Percentiles rank a stretch among this genome's conserved stretches.
Conservation (phyloP, 2,888 invertebrate species). For the Notocelia uddmanniana region DNA sequence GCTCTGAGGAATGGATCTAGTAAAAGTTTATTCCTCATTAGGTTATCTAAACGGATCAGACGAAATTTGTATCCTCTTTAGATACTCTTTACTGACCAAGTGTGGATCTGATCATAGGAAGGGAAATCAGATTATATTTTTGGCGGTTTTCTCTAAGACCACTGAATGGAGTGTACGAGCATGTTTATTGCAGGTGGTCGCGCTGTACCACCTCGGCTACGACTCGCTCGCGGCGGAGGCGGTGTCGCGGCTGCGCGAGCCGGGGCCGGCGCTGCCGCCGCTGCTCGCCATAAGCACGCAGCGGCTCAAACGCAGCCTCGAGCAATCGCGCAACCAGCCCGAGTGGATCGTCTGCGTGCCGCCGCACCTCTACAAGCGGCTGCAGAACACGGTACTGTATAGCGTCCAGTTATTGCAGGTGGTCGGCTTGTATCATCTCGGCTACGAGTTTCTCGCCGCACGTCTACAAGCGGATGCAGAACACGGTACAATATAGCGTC, state of each 20-base stretch:
- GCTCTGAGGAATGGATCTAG: too few species aligned
- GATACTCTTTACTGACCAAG: too few species aligned
- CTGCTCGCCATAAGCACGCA: constrained; percentile 93
- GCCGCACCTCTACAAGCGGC: constrained; percentile 90
- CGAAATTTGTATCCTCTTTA: too few species aligned
- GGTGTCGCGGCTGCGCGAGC: constrained; percentile 88
- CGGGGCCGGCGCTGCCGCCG: constrained; percentile 89
- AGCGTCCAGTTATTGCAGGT: neutral
- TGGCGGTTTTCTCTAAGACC: too few species aligned
- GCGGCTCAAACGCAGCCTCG: constrained; percentile 89
- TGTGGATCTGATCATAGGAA: too few species aligned
- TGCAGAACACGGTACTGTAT: constrained; percentile 87
- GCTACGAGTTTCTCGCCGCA: constrained; percentile 80
- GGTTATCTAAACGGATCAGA: too few species aligned
- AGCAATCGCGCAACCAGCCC: constrained; percentile 86
- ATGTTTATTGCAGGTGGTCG: constrained; percentile 78
- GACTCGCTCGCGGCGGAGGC: constrained; percentile 87
- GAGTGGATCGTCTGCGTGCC: constrained; percentile 91
- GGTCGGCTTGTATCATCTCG: too few species aligned
- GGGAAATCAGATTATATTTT: too few species aligned
- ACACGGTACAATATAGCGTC: constrained; percentile 74
- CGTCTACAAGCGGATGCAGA: constrained; percentile 91
- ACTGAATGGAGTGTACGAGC: too few species aligned
- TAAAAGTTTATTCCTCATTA: too few species aligned
- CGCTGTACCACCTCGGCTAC: constrained; percentile 87